Percentiles rank a stretch among this genome's conserved stretches.
These are phyloP conservation scores for Syrrhaptes paradoxus DNA, from an alignment of 2,113 vertebrate species.

Conservation along the genomic window DNA sequence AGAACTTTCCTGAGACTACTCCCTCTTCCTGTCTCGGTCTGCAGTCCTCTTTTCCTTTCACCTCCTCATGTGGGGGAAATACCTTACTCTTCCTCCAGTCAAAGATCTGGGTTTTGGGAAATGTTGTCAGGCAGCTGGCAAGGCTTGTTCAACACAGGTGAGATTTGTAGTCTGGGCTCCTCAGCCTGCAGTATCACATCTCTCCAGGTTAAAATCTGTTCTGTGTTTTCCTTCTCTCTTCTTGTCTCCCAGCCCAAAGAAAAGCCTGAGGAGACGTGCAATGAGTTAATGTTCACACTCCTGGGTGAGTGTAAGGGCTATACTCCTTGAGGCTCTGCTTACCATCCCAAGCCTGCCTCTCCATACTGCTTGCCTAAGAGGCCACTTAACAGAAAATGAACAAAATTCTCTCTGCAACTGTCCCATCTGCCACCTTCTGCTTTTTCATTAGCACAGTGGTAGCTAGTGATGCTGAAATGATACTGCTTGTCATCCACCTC, in stretches of 20 bases:
- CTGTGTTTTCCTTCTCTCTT: not conserved
- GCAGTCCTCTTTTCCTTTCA: not conserved
- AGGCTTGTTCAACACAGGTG: not conserved
- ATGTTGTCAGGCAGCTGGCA: not conserved
- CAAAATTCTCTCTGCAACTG: not conserved
- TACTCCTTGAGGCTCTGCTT: not conserved
- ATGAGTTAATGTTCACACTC: not conserved
- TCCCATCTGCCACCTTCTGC: not conserved
- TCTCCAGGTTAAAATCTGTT: not conserved
- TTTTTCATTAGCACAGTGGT: not conserved
- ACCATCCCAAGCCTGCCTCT: not conserved
- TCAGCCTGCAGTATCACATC: not conserved
- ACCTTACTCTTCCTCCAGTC: not conserved
- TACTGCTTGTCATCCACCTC: not conserved
- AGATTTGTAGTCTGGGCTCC: not conserved
- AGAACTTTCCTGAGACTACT: not conserved
- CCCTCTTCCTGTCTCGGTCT: not conserved
- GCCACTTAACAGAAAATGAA: not conserved
- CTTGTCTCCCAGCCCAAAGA: not conserved
- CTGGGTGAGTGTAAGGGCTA: not conserved
- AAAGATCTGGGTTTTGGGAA: not conserved
- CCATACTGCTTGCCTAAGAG: not conserved
- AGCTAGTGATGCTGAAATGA: not conserved
- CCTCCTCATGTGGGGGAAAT: not conserved
- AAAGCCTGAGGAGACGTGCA: not conserved